Percentiles rank a stretch among this genome's conserved stretches.
These are phyloP conservation scores for Mus pahari DNA, from an alignment of 2,113 vertebrate genomes.

Conservation along the genomic window DNA sequence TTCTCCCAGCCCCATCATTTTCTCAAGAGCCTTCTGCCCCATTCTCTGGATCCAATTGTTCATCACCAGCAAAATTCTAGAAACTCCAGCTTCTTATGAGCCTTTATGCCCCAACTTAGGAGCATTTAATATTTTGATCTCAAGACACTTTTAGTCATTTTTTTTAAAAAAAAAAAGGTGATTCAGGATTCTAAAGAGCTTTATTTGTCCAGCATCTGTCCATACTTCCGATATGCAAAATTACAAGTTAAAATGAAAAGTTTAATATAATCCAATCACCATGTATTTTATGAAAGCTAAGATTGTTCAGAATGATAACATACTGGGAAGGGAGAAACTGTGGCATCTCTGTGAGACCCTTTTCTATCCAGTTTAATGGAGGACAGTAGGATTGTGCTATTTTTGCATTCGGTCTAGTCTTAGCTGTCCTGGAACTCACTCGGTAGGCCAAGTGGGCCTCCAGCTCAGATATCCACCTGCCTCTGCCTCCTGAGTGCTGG, in stretches of 20 bases:
- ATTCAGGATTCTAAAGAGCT: neutral
- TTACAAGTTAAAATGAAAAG: neutral
- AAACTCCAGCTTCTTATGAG: neutral
- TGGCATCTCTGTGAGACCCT: conserved; percentile 19
- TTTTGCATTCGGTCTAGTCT: neutral
- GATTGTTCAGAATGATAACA: neutral
- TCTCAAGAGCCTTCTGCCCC: neutral
- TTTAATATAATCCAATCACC: conserved; percentile 33
- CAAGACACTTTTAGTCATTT: neutral
- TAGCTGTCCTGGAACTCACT: neutral
- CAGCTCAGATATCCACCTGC: neutral
- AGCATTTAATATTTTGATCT: neutral
- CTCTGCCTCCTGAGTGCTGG: neutral
- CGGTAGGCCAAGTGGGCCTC: neutral
- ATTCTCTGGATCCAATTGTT: neutral
- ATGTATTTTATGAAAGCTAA: conserved; percentile 8
- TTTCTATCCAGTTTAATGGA: neutral
- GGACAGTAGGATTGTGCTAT: conserved; percentile 1
- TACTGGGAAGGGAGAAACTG: neutral
- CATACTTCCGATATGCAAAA: neutral
- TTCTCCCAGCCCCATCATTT: neutral
- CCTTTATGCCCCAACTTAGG: neutral
- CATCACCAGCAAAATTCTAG: neutral
- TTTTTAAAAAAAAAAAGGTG: neutral
- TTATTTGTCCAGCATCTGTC: neutral